A percentile compares a stretch with the other conserved stretches of the same genome.
Conservation (phyloP, 2,113 vertebrate species). For the Bucco capensis region DNA sequence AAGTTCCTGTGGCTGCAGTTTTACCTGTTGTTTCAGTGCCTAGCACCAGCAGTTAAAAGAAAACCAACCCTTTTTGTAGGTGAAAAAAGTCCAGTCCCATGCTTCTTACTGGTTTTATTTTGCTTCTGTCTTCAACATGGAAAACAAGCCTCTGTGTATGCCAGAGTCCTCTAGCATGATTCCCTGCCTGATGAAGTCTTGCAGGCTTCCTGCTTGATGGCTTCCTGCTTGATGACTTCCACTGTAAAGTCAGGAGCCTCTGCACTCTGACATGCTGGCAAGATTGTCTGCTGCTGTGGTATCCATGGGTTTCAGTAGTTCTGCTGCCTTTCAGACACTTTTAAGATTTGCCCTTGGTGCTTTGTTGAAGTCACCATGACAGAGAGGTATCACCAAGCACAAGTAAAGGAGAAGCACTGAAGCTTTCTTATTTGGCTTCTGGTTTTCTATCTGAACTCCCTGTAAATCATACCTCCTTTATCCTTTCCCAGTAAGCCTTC, state of each 20-base stretch:
- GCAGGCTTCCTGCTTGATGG: not conserved
- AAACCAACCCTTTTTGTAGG: not conserved
- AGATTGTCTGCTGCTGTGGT: not conserved
- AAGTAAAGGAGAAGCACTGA: not conserved
- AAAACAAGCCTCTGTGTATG: not conserved
- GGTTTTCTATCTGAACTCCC: not conserved
- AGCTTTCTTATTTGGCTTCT: not conserved
- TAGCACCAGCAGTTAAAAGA: constrained; percentile 9
- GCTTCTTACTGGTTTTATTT: not conserved
- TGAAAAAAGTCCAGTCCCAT: not conserved
- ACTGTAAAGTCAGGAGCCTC: not conserved
- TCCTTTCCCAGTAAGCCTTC: not conserved
- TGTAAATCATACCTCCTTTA: not conserved
- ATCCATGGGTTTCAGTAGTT: not conserved
- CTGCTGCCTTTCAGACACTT: not conserved
- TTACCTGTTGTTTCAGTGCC: constrained; percentile 22
- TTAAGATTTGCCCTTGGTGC: not conserved
- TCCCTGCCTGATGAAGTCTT: not conserved
- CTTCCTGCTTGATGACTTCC: not conserved
- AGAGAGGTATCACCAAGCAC: not conserved
- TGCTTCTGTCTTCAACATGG: not conserved
- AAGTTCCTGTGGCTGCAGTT: not conserved
- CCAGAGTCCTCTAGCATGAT: not conserved
- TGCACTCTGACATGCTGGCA: not conserved
- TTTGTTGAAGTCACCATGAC: not conserved